Base-by-base conservation (phyloP, 2,888 invertebrate genomes). In the Buathra laborator region DNA sequence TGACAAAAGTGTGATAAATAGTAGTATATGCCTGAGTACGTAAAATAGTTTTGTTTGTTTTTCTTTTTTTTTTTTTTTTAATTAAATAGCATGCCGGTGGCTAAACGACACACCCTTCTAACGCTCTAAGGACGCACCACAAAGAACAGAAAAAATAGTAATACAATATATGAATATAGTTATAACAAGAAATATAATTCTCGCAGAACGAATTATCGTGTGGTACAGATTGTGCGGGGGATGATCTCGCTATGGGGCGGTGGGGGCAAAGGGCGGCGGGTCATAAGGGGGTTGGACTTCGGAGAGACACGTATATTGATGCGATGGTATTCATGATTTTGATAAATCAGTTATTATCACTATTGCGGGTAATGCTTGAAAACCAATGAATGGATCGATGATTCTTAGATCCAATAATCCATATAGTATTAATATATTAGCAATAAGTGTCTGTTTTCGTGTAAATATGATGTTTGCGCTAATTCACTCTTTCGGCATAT, bases 31-130 rank as follows among this genome's bases (percentile, higher is more conserved):
- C 79, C 78, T 76, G 85, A 24, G 53, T 85, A 70, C 78, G 70
- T 62, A 77, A 83, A 72, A 75, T 83, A 46, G 44, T 76, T 83
- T 56, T 24, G 19, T 56, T 19, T 56, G 64, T 16, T 78, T 81
- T 62, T 79, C 71, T 6, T 37, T 37, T 56, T 56, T 56, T 24
- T 10, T 56, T 66, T 16, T 81, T 82, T 62, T 79, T 75, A 81
- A 84, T 78, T 87, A 86, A 88, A 89, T 87, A 86, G 88, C 90
- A 90, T 90, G 90, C 90, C 88, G 84, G 87, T 90, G 89, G 87
- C 88, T 89, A 88, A 88, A 90, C 87, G 87, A 89, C 87, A 89
- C 86, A 90, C 87, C 89, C 88, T 85, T 56, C 90, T 89, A 89
- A 87, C 84, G 84, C 85, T 87, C 89, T 89, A 89, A 89, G 86